A percentile compares a stretch with the other conserved stretches of the same genome.
Evolutionary conservation across 2,888 invertebrate species (phyloP).

Genomic region (Thereva nobilitata): DNA sequence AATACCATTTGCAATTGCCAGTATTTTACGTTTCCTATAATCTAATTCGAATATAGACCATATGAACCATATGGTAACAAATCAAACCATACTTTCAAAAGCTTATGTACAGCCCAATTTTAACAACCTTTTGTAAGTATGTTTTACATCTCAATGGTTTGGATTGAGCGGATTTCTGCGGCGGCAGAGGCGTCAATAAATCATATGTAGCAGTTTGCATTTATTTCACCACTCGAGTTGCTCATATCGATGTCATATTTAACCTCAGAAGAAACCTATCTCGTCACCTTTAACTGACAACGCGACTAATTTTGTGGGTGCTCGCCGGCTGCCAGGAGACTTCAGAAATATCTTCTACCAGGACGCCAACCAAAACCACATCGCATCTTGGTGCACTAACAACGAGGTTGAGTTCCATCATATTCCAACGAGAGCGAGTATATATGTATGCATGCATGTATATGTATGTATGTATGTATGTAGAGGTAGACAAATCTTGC

Average conservation of each 20-base stretch:
- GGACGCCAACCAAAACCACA: conserved; percentile 12
- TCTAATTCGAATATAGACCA: too few species aligned
- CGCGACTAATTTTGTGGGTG: conserved; percentile 42
- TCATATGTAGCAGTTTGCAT: conserved; percentile 41
- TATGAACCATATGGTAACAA: too few species aligned
- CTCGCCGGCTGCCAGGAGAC: conserved; percentile 26
- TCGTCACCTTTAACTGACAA: conserved; percentile 38
- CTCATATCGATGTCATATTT: conserved; percentile 43
- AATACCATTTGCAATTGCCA: too few species aligned
- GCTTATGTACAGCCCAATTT: too few species aligned
- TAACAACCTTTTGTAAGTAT: too few species aligned
- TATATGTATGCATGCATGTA: too few species aligned
- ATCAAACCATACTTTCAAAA: too few species aligned
- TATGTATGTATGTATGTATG: too few species aligned
- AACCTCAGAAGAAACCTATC: conserved; percentile 38
- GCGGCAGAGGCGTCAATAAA: conserved; percentile 34
- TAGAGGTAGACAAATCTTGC: too few species aligned
- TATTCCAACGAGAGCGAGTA: conserved; percentile 39
- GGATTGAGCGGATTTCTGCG: neutral
- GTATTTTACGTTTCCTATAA: too few species aligned
- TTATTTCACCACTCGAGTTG: conserved; percentile 42
- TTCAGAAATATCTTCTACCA: conserved; percentile 31
- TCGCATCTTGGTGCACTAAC: conserved; percentile 29
- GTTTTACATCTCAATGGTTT: too few species aligned
- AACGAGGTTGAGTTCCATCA: conserved; percentile 37